These are phyloP conservation scores for Spea hammondii DNA, from an alignment of 2,797 vertebrate genomes.

Conservation along the genomic window DNA sequence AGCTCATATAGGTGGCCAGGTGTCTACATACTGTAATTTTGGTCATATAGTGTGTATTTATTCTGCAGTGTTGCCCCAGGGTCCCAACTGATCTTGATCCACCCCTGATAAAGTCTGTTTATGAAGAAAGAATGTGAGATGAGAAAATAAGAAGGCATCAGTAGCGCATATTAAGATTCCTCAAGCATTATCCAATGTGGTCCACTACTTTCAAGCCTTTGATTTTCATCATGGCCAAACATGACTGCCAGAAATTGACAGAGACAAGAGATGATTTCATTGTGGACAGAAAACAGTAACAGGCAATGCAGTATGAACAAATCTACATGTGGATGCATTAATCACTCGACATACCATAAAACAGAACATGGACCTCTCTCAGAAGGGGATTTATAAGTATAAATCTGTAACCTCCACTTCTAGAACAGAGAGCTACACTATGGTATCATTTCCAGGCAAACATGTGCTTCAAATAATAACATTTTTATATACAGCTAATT, in stretches of 20 bases:
- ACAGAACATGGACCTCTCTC: slow-evolving; percentile 43
- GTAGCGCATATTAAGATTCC: neutral
- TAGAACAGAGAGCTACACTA: slow-evolving; percentile 29
- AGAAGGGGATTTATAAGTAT: slow-evolving; percentile 43
- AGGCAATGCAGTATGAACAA: slow-evolving; percentile 34
- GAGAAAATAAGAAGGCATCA: neutral
- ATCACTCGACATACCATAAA: slow-evolving; percentile 41
- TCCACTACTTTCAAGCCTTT: neutral
- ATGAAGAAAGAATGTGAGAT: neutral
- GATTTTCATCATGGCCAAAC: slow-evolving; percentile 4
- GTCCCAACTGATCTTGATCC: too few species aligned
- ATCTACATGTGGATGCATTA: slow-evolving; percentile 32
- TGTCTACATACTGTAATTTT: too few species aligned
- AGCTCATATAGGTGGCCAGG: too few species aligned
- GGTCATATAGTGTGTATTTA: too few species aligned
- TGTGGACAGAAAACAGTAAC: slow-evolving; percentile 24
- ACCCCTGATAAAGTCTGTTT: too few species aligned
- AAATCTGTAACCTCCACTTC: slow-evolving; percentile 32
- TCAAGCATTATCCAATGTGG: neutral
- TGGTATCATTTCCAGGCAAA: slow-evolving; percentile 42
- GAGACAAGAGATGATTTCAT: slow-evolving; percentile 37
- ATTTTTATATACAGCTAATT: slow-evolving; percentile 19
- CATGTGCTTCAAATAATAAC: slow-evolving; percentile 47
- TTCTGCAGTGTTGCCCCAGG: too few species aligned
- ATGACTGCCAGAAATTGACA: slow-evolving; percentile 41